Base-by-base conservation (phyloP, 2,797 vertebrate genomes). In the Melanotaenia nigrans region DNA sequence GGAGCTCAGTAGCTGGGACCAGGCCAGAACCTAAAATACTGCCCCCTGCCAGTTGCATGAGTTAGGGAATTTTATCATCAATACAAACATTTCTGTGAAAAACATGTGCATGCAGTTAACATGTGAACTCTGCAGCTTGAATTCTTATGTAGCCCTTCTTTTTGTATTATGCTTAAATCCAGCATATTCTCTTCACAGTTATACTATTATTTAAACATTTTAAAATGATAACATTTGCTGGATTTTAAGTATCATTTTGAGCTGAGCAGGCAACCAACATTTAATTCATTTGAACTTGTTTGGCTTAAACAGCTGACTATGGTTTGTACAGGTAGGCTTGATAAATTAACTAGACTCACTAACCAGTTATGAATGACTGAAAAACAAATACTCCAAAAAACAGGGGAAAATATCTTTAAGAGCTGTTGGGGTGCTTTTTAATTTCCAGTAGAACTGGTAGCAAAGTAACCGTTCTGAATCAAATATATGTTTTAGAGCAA, bases 1-100 rank as follows among this genome's bases (percentile, higher is more conserved):
- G 83, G 86, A 85, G 82, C 64, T 64, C 16, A 66, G 61, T 72
- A 56, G 73, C 80, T 22, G 53, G 64, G 77, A 71, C 87, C 78
- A 65, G 78, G 68, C 63, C 66, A 77, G 2, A 78, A 65, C 70
- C 76, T 45, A 53, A 78, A 65, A 84, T 18, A 61, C n/a, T 63
- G 62, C 73, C 32, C 65, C 16, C 53, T 74, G 65, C 61, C 69
- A 76, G 61, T n/a, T 55, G 47, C 40, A 73, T 13, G 35, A 18
- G 35, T 20, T 22, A 9, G 58, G 66, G 49, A 47, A 55, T 74
- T 62, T 62, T 61, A 74, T 72, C 69, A 65, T 24, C 1, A 61
- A 67, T 25, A 8, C 56, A 59, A 61, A 36, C 42, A 64, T 56
- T 38, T 51, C 36, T 30, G 24, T 54, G 22, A 7, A n/a, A 22